Evolutionary conservation across 2,888 invertebrate genomes (phyloP).

Genomic region (Dicroscelio sp.): DNA sequence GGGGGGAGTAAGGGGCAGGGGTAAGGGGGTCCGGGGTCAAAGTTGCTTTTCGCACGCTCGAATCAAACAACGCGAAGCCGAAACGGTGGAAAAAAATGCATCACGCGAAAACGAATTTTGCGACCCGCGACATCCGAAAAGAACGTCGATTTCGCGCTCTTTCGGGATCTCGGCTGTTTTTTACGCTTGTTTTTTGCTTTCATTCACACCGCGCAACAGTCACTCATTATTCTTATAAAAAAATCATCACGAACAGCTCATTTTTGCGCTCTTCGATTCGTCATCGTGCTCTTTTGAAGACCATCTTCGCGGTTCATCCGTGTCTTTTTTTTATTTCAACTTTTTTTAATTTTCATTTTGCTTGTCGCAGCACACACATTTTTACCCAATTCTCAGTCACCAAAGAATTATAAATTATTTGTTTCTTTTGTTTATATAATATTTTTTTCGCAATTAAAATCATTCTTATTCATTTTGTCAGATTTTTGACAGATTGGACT

Average conservation of each 20-base stretch:
- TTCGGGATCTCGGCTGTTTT: not conserved
- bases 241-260: constrained; percentile 77
- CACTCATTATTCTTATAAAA: constrained; percentile 66
- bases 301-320: not conserved
- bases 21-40: too few relatives aligned
- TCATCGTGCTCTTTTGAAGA: constrained; percentile 58
- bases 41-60: constrained; percentile 57
- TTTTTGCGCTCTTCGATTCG: constrained; percentile 68
- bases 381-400: too few relatives aligned
- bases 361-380: too few relatives aligned
- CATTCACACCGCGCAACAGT: constrained; percentile 61
- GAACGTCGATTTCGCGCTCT: constrained; percentile 9
- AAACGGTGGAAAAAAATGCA: constrained; percentile 50
- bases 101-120: constrained; percentile 55
- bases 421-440: too few relatives aligned
- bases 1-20: too few relatives aligned
- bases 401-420: too few relatives aligned
- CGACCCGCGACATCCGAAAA: too few relatives aligned
- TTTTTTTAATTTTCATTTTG: constrained; percentile 19
- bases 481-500: too few relatives aligned
- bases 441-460: too few relatives aligned
- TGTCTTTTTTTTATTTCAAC: too few relatives aligned
- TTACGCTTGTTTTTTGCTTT: not conserved
- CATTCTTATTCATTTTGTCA: too few relatives aligned
- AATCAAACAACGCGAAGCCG: constrained; percentile 19